phyloP scores from a whole-genome alignment of 1,140 invertebrate species.

The Macrobrachium nipponense region DNA sequence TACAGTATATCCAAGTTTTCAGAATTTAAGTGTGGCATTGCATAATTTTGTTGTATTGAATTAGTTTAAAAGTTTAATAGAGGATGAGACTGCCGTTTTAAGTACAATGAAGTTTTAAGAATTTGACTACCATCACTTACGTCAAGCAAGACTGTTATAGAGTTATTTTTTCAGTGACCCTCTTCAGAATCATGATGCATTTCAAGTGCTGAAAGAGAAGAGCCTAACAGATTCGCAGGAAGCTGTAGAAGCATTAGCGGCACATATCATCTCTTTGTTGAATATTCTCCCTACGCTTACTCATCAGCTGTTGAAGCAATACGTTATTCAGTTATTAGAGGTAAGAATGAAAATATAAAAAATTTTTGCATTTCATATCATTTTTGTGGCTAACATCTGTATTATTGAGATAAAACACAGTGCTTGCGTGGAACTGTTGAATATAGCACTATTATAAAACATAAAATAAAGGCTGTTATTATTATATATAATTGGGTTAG shows the following conservation, averaged over 20 bases:
- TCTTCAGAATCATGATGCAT: too few relatives aligned
- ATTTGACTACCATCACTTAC: background rate
- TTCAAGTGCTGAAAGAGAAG: slow-evolving; percentile 66
- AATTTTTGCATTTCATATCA: too few relatives aligned
- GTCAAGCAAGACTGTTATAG: background rate
- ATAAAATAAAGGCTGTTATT: too few relatives aligned
- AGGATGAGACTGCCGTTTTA: background rate
- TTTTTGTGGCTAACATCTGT: too few relatives aligned
- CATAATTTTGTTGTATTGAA: too few relatives aligned
- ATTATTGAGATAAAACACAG: too few relatives aligned
- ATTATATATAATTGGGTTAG: too few relatives aligned
- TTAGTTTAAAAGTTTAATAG: slow-evolving; percentile 9
- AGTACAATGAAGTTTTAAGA: background rate
- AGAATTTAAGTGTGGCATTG: too few relatives aligned
- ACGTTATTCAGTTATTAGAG: slow-evolving; percentile 64
- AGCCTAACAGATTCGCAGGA: slow-evolving; percentile 73
- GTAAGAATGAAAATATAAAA: slow-evolving; percentile 48
- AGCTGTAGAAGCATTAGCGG: slow-evolving; percentile 73
- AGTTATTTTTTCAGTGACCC: too few relatives aligned
- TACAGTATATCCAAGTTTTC: too few relatives aligned
- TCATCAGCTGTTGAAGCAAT: slow-evolving; percentile 40
- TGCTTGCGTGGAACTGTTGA: too few relatives aligned
- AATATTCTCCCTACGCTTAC: slow-evolving; percentile 64
- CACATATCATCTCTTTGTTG: slow-evolving; percentile 70
- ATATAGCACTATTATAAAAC: too few relatives aligned